A percentile compares a stretch with the other conserved stretches of the same genome.
These are phyloP conservation scores for Cochlearius cochlearius DNA, from an alignment of 2,113 vertebrate species.

Conservation along the genomic window DNA sequence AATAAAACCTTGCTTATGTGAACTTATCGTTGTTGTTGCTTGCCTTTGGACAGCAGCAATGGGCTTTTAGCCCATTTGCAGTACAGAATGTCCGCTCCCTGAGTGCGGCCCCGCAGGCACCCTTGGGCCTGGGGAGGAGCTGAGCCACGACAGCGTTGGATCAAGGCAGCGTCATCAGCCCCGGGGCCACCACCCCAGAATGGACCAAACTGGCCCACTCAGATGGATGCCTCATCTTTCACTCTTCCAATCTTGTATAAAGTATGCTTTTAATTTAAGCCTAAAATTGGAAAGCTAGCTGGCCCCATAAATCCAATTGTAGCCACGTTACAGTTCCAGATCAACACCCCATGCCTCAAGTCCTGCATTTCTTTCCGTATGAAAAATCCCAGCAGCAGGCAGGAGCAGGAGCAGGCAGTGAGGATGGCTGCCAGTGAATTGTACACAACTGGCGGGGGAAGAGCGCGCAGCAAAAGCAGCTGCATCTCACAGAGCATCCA, in stretches of 20 bases:
- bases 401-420: not conserved
- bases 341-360: not conserved
- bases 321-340: not conserved
- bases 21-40: not conserved
- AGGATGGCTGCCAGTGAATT: not conserved
- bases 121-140: not conserved
- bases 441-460: no score
- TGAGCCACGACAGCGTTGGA: rapidly evolving
- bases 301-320: not conserved
- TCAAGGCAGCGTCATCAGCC: rapidly evolving
- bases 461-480: no score
- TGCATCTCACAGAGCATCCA: rapidly evolving
- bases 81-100: rapidly evolving
- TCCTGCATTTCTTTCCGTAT: not conserved
- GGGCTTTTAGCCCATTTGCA: no score
- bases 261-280: not conserved
- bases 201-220: rapidly evolving
- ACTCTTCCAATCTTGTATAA: not conserved
- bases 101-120: rapidly evolving
- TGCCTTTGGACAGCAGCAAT: not conserved
- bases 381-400: not conserved
- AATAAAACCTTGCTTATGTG: not conserved
- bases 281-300: not conserved
- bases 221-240: not conserved
- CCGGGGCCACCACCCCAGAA: rapidly evolving